phyloP scores from a whole-genome alignment of 2,888 invertebrate species.

The Entomobrya proxima region DNA sequence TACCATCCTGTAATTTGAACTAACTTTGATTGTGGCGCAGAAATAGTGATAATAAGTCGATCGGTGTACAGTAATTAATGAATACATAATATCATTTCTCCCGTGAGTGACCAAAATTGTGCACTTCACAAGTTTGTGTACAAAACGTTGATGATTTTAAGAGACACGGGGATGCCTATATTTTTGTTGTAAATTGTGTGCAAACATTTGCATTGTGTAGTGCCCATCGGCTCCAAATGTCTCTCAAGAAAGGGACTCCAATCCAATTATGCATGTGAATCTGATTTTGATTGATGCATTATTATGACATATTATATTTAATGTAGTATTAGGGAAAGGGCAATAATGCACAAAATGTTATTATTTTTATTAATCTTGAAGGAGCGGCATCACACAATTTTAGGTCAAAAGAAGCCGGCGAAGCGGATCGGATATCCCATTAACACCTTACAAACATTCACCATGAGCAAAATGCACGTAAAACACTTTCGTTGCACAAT shows the following conservation, averaged over 20 bases:
- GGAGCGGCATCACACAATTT: conserved; percentile 60
- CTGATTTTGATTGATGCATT: conserved; percentile 1
- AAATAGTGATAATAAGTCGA: not conserved
- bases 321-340: conserved; percentile 36
- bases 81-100: not conserved
- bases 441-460: conserved; percentile 57
- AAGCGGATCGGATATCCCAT: conserved; percentile 72
- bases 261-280: not conserved
- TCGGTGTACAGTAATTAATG: not conserved
- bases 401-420: conserved; percentile 74
- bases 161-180: not conserved
- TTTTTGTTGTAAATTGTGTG: not conserved
- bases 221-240: too few species aligned
- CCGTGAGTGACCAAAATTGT: not conserved
- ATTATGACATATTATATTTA: conserved; percentile 1
- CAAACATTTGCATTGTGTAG: not conserved
- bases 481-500: conserved; percentile 57
- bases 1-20: not conserved
- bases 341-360: conserved; percentile 59
- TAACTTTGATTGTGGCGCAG: not conserved
- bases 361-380: conserved; percentile 14
- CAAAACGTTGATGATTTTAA: not conserved
- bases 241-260: too few species aligned
- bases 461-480: not conserved
- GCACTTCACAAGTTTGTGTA: not conserved